Evolutionary conservation across 2,113 vertebrate genomes (phyloP).

Genomic region (Atrichornis clamosus): DNA sequence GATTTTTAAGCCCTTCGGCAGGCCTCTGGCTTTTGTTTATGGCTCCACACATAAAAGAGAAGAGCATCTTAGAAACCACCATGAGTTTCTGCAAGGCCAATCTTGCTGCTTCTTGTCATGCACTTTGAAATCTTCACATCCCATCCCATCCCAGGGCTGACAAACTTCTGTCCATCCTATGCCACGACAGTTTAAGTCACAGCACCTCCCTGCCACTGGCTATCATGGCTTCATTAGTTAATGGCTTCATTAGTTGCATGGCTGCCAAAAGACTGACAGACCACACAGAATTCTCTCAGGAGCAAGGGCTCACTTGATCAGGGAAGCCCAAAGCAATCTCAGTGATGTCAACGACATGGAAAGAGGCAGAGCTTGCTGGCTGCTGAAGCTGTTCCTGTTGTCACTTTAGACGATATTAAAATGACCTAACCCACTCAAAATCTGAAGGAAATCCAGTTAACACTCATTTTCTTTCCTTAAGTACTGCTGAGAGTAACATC

Average conservation of each 20-base stretch:
- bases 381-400: background rate
- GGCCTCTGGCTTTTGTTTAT: background rate
- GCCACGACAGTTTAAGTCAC: background rate
- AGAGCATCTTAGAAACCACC: background rate
- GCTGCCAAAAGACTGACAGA: background rate
- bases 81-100: rapidly evolving
- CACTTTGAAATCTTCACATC: background rate
- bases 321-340: background rate
- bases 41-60: background rate
- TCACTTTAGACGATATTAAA: background rate
- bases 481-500: background rate
- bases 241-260: background rate
- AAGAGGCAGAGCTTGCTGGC: background rate
- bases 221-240: background rate
- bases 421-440: background rate
- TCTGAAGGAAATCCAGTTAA: constrained; percentile 12
- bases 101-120: rapidly evolving
- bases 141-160: background rate
- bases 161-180: background rate
- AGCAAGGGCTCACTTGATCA: background rate
- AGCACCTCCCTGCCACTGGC: background rate
- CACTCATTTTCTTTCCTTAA: background rate
- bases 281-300: background rate
- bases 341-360: background rate
- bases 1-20: background rate